Conservation (phyloP, 2,888 invertebrate genomes). For the Pocota personata region DNA sequence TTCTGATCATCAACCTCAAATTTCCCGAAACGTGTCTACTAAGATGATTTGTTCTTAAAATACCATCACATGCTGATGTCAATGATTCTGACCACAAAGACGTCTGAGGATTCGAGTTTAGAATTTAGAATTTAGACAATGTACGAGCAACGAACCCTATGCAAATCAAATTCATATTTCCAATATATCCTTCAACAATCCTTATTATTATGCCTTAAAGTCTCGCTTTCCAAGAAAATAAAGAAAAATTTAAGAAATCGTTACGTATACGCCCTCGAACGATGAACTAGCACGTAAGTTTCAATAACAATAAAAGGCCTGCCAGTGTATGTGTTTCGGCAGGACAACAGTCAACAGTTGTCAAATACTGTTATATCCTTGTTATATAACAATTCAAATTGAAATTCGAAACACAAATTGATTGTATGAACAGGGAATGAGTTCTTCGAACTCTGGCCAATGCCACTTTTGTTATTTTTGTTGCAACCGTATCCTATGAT, state of each 20-base stretch:
- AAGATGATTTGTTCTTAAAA: too few species aligned
- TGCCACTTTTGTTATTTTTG: background rate
- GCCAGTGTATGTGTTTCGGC: background rate
- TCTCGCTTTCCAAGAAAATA: background rate
- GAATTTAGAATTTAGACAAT: too few species aligned
- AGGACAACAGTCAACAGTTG: conserved; percentile 24
- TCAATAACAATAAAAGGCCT: background rate
- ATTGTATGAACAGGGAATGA: conserved; percentile 1
- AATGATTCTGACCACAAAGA: too few species aligned
- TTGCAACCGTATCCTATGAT: conserved; percentile 10
- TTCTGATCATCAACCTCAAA: too few species aligned
- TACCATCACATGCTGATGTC: too few species aligned
- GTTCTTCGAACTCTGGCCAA: conserved; percentile 32
- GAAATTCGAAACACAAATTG: background rate
- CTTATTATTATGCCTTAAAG: background rate
- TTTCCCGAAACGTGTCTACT: too few species aligned
- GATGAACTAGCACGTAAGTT: background rate
- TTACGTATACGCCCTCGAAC: conserved; percentile 30
- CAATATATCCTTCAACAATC: background rate
- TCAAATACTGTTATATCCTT: background rate
- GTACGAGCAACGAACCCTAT: too few species aligned
- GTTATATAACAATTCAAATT: background rate
- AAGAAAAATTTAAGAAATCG: background rate
- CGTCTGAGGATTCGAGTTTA: too few species aligned
- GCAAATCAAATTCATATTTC: too few species aligned